Base-by-base conservation (phyloP, 2,888 invertebrate species). In the Steinernema hermaphroditum region DNA sequence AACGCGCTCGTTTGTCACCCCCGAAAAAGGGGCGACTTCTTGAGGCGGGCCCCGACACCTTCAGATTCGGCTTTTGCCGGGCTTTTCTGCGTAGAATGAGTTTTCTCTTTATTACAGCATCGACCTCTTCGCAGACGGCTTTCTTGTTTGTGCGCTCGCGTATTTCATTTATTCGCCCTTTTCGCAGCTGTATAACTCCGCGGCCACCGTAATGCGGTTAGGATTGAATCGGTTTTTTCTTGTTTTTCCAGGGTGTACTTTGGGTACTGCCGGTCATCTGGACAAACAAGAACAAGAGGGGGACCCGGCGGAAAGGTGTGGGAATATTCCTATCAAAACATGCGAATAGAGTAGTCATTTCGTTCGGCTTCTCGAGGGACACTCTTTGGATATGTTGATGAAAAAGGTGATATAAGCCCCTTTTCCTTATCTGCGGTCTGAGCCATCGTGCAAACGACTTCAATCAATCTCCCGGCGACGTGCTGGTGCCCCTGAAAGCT, bases 31-130 rank as follows among this genome's bases (percentile, higher is more conserved):
- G 37, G 12, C 37, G 37, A 37, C 37, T 46, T 46, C 46, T 19
- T 46, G 2, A 46, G 46, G 46, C 46, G n/a, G 6, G 46, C 46
- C 9, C 19, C 4, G 16, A 19, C 46, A n/a, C 16, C 46, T 46
- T 46, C 46, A 6, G 46, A 9, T 4, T 6, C 46, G 46, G 19
- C 46, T 46, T 46, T 16, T 46, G 16, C n/a, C 46, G 46, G 6
- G 8, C 4, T 46, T 46, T 16, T 46, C 19, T 19, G 46, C 54
- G 12, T 24, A 2, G 27, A 54, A 54, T 54, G 54, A 27, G 16
- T 54, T 54, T 54, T 54, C 54, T 54, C 54, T 27, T 16, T 54
- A 54, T 54, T 54, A 27, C 54, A 54, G 54, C 54, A 16, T 6
- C 49, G 49, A 19, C 54, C 46, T 46, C n/a, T 46, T 9, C 19